These are phyloP conservation scores for Gila robusta DNA, from an alignment of 2,797 vertebrate species.

Conservation along the genomic window DNA sequence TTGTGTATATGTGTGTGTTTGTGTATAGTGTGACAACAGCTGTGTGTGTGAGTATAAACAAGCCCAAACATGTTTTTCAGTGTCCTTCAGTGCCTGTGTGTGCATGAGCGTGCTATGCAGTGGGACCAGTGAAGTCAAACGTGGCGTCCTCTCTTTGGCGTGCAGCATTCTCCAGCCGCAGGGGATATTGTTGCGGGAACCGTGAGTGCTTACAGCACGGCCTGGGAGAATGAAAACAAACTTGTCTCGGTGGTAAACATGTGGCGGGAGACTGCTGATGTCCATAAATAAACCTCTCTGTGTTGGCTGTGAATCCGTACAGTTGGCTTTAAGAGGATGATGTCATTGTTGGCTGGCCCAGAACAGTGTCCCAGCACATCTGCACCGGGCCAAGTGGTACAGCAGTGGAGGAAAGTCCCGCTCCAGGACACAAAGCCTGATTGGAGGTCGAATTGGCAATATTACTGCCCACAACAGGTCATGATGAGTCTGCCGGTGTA, in stretches of 20 bases:
- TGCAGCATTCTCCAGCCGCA: neutral
- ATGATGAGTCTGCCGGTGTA: neutral
- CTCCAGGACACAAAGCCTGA: conserved; percentile 3
- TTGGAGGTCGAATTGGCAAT: neutral
- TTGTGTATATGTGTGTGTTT: neutral
- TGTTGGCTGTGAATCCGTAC: conserved; percentile 24
- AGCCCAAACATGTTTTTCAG: conserved; percentile 5
- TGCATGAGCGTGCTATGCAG: neutral
- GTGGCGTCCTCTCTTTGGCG: neutral
- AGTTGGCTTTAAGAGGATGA: conserved; percentile 27
- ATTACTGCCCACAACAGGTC: neutral
- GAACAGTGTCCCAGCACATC: conserved; percentile 55
- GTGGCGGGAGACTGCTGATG: neutral
- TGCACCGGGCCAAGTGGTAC: neutral
- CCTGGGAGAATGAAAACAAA: conserved; percentile 32
- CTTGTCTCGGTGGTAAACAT: neutral
- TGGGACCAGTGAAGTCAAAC: conserved; percentile 1
- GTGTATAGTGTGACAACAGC: conserved; percentile 6
- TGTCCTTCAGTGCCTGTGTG: neutral
- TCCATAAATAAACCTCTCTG: conserved; percentile 35
- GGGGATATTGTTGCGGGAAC: neutral
- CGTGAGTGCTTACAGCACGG: neutral
- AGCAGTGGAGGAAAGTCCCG: neutral
- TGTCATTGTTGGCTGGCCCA: conserved; percentile 16
- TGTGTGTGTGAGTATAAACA: conserved; percentile 3